Conservation (phyloP, 2,888 invertebrate genomes). For the Phorcus lineatus region DNA sequence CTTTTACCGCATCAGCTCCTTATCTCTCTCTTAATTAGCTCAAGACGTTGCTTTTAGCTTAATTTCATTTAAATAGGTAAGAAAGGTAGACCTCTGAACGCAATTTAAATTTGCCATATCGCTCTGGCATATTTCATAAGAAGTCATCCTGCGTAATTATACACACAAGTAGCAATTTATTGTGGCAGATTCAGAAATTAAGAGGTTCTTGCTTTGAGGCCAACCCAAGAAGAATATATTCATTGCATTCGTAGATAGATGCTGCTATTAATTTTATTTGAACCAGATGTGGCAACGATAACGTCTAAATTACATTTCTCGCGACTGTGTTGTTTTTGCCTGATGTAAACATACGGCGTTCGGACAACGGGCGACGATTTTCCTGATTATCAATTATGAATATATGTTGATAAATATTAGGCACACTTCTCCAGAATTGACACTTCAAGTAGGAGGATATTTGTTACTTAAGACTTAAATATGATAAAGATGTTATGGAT, state of each 20-base stretch:
- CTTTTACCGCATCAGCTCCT: not conserved
- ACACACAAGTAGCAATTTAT: constrained; percentile 1
- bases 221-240: not conserved
- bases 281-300: not conserved
- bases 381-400: too few species aligned
- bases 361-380: not conserved
- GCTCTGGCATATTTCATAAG: constrained; percentile 7
- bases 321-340: not conserved
- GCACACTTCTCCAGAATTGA: too few species aligned
- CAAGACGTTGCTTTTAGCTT: not conserved
- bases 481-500: too few species aligned
- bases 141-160: not conserved
- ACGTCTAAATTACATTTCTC: not conserved
- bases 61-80: constrained; percentile 5
- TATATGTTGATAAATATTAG: too few species aligned
- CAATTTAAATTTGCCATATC: not conserved
- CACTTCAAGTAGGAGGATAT: too few species aligned
- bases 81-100: not conserved
- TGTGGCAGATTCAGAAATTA: constrained; percentile 10
- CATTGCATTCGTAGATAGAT: not conserved
- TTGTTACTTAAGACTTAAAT: too few species aligned
- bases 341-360: not conserved
- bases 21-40: not conserved
- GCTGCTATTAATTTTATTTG: not conserved
- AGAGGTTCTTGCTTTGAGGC: not conserved